A percentile compares a stretch with the other conserved stretches of the same genome.
Conservation (phyloP, 2,113 vertebrate species). For the Oxyura jamaicensis region DNA sequence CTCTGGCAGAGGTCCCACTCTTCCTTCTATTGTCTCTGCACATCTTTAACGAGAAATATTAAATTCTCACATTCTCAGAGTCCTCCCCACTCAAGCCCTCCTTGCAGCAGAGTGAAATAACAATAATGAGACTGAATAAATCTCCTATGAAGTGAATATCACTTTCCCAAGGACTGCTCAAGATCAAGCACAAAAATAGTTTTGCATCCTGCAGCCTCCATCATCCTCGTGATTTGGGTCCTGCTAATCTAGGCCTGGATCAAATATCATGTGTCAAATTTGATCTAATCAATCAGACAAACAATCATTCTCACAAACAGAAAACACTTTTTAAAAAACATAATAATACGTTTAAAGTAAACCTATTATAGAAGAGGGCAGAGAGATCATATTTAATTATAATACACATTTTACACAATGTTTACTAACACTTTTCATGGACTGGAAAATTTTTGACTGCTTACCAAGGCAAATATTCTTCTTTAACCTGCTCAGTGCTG, state of each 20-base stretch:
- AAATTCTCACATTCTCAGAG: neutral
- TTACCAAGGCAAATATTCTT: conserved; percentile 2
- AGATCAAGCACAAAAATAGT: neutral
- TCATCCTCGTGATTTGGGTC: neutral
- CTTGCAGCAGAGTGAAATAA: neutral
- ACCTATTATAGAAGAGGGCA: neutral
- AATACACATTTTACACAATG: neutral
- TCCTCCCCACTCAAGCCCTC: neutral
- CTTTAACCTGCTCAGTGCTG: neutral
- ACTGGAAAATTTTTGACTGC: neutral
- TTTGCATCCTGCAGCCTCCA: neutral
- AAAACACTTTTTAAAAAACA: neutral
- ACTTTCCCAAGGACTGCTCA: neutral
- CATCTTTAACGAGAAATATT: neutral
- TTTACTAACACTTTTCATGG: neutral
- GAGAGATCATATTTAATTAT: neutral
- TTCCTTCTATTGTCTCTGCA: conserved; percentile 10
- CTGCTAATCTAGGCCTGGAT: neutral
- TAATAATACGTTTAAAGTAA: neutral
- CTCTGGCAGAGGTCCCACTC: conserved; percentile 31
- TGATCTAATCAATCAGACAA: neutral
- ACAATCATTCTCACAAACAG: neutral
- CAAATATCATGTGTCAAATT: neutral
- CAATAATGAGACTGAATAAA: neutral
- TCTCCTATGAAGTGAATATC: neutral